Evolutionary conservation across 2,888 invertebrate species (phyloP), one percentile per base, ranked within the genome.

Genomic region (Eupithecia subfuscata): DNA sequence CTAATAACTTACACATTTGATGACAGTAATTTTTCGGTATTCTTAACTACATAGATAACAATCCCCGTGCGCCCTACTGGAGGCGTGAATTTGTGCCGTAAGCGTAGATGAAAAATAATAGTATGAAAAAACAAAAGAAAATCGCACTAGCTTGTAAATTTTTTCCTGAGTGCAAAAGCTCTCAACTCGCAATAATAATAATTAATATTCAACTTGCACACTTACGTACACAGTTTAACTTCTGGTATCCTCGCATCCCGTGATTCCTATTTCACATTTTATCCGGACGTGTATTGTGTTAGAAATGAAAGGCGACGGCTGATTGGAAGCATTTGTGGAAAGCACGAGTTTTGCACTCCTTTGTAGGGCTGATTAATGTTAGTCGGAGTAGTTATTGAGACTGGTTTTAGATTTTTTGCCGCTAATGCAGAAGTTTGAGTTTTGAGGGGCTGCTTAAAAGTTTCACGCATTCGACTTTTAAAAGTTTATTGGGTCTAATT

Each of bases 301-400:
- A 82, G 85, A 84, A 86, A 88, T 88, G 88, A 89, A 88, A 88
- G 84, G 86, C 84, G 79, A 81, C 80, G 70, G 81, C 81, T 88
- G 89, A 90, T 91, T 90, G 88, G 89, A 85, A 87, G 87, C 85
- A 87, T 90, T 90, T 89, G 87, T 84, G 84, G 84, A 84, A 86
- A 86, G 86, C 89, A 89, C 88, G 88, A 88, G 86, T 87, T 86
- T 85, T 83, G 83, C 83, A 79, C 82, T 82, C 81, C 84, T 85
- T 87, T 89, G 87, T 86, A 86, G 82, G 83, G 75, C 87, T 90
- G 90, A 91, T 91, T 90, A 90, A 90, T 89, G 86, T 88, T 89
- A 84, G 84, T 84, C 79, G 77, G 78, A 80, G 83, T 79, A 82
- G 85, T 86, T 86, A 84, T 75, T 64, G 48, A 52, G 22, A 43